Conservation (phyloP, 1,140 invertebrate species). For the Heliconius congener region DNA sequence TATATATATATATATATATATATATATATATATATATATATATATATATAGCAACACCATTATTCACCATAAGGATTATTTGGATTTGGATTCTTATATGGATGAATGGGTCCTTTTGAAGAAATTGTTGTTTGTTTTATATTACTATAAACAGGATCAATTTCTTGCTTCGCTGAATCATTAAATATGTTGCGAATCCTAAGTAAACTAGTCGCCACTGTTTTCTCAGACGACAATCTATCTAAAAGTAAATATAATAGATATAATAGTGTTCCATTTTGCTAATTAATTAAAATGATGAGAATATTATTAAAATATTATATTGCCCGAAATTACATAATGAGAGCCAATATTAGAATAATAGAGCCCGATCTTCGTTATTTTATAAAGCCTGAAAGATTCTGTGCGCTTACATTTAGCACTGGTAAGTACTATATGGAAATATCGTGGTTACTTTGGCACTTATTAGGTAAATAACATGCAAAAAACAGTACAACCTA, state of each 20-base stretch:
- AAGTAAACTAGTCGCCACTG: slow-evolving; percentile 53
- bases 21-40: too few species aligned
- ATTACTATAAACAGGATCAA: slow-evolving; percentile 53
- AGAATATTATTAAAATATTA: too few species aligned
- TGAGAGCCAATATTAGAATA: too few species aligned
- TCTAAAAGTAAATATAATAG: slow-evolving; percentile 40
- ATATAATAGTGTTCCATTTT: background rate
- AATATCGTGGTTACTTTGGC: too few species aligned
- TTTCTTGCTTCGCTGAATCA: slow-evolving; percentile 51
- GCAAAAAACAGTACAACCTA: too few species aligned
- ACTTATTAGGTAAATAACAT: too few species aligned
- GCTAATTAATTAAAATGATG: background rate
- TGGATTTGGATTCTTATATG: background rate
- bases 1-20: too few species aligned
- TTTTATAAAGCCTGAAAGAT: too few species aligned
- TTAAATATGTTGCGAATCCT: slow-evolving; percentile 65
- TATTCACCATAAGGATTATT: slow-evolving; percentile 2
- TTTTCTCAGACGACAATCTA: slow-evolving; percentile 31
- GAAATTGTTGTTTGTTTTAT: slow-evolving; percentile 24
- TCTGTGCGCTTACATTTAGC: too few species aligned
- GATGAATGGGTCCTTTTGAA: background rate
- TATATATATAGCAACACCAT: background rate
- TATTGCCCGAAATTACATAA: too few species aligned
- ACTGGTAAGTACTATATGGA: too few species aligned
- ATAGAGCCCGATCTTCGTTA: too few species aligned